A percentile compares a stretch with the other conserved stretches of the same genome.
Conservation (phyloP, 2,888 invertebrate species). For the Lasius fuliginosus region DNA sequence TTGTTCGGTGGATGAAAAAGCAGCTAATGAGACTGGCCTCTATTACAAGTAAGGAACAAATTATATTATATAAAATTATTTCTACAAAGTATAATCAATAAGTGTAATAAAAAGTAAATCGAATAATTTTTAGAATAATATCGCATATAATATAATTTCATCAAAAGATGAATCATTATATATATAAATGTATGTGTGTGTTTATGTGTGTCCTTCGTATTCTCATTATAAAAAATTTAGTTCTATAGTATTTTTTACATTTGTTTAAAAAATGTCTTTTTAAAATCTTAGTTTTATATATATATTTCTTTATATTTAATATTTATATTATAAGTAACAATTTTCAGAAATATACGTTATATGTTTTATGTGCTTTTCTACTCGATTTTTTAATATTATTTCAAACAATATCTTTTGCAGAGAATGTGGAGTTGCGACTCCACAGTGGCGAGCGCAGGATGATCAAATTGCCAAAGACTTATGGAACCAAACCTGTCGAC, state of each 20-base stretch:
- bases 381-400: background rate
- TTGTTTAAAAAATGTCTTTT: background rate
- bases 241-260: background rate
- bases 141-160: background rate
- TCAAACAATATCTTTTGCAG: constrained; percentile 84
- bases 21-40: constrained; percentile 88
- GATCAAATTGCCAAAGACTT: constrained; percentile 88
- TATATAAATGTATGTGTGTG: background rate
- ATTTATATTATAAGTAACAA: background rate
- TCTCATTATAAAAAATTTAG: background rate
- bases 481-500: constrained; percentile 89
- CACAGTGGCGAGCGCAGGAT: constrained; percentile 87
- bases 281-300: background rate
- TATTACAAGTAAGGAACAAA: constrained; percentile 87
- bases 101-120: background rate
- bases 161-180: background rate
- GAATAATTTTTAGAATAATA: background rate
- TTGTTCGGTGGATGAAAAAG: constrained; percentile 90
- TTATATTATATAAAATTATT: constrained; percentile 1
- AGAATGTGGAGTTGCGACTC: constrained; percentile 88
- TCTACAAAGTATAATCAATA: background rate
- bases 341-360: background rate
- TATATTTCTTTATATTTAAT: background rate
- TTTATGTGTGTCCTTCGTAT: background rate
- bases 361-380: background rate